A percentile compares a stretch with the other conserved stretches of the same genome.
phyloP scores from a whole-genome alignment of 1,140 invertebrate genomes.

The Drosophila seguyi region DNA sequence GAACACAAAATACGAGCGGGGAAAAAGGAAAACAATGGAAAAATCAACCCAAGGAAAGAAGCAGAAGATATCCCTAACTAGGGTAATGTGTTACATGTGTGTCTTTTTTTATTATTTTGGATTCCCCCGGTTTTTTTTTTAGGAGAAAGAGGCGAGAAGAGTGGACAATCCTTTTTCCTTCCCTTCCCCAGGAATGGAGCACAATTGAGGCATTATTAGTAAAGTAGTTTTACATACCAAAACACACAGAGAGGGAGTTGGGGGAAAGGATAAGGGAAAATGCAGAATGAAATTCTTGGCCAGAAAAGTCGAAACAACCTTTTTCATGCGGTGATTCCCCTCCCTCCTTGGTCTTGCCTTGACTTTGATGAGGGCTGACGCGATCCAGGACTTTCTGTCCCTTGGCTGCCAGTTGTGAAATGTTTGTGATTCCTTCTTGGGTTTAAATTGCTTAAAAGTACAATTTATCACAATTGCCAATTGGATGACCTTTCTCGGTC shows the following conservation, averaged over 20 bases:
- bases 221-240: slow-evolving; percentile 74
- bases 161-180: slow-evolving; percentile 29
- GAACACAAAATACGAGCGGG: slow-evolving; percentile 25
- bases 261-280: slow-evolving; percentile 1
- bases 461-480: slow-evolving; percentile 83
- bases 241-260: not conserved
- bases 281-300: slow-evolving; percentile 23
- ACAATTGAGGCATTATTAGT: slow-evolving; percentile 84
- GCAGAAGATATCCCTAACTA: slow-evolving; percentile 57
- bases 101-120: slow-evolving; percentile 5
- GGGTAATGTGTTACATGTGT: slow-evolving; percentile 71
- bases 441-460: slow-evolving; percentile 80
- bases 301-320: slow-evolving; percentile 24
- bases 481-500: slow-evolving; percentile 52
- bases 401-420: slow-evolving; percentile 16
- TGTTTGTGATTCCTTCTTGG: slow-evolving; percentile 22
- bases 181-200: slow-evolving; percentile 40
- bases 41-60: slow-evolving; percentile 18
- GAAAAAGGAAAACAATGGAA: slow-evolving; percentile 30
- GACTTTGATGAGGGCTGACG: slow-evolving; percentile 68
- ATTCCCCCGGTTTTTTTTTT: slow-evolving; percentile 1
- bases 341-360: slow-evolving; percentile 25
- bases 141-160: not conserved
- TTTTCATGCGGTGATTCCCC: slow-evolving; percentile 2
- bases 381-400: slow-evolving; percentile 15